A percentile compares a stretch with the other conserved stretches of the same genome.
Conservation (phyloP, 2,888 invertebrate genomes). For the Hoplodrina blanda region DNA sequence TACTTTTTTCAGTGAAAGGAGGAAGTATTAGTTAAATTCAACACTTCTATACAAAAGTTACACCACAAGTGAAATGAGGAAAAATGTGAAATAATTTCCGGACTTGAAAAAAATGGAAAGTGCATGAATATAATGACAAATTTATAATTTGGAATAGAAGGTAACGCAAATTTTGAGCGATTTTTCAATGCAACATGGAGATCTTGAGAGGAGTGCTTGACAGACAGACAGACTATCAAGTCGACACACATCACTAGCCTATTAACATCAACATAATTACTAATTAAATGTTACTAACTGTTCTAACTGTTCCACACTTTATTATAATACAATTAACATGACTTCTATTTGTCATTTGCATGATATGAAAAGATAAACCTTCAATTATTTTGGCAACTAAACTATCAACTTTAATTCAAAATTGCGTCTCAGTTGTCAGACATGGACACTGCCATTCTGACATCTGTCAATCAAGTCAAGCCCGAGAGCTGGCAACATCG, state of each 20-base stretch:
- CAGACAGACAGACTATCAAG: neutral
- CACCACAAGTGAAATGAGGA: slow-evolving; percentile 20
- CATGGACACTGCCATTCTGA: slow-evolving; percentile 51
- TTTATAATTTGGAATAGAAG: neutral
- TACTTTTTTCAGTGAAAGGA: slow-evolving; percentile 10
- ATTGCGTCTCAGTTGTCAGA: slow-evolving; percentile 41
- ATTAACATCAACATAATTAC: slow-evolving; percentile 6
- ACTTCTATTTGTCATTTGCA: too few species aligned
- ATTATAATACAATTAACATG: neutral
- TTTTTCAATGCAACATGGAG: neutral
- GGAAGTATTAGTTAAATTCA: slow-evolving; percentile 1
- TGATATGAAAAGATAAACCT: neutral
- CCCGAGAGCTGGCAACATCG: slow-evolving; percentile 67
- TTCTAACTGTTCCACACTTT: too few species aligned
- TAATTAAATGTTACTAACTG: slow-evolving; percentile 3
- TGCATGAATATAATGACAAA: neutral
- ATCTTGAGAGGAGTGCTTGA: neutral
- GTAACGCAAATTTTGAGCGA: neutral
- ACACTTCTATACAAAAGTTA: neutral
- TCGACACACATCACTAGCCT: neutral
- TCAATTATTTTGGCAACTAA: slow-evolving; percentile 31
- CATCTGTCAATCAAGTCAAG: slow-evolving; percentile 75
- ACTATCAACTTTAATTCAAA: slow-evolving; percentile 17
- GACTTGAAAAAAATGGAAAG: neutral
- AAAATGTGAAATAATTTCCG: neutral